phyloP scores from a whole-genome alignment of 2,888 invertebrate species.

The Laothoe populi region DNA sequence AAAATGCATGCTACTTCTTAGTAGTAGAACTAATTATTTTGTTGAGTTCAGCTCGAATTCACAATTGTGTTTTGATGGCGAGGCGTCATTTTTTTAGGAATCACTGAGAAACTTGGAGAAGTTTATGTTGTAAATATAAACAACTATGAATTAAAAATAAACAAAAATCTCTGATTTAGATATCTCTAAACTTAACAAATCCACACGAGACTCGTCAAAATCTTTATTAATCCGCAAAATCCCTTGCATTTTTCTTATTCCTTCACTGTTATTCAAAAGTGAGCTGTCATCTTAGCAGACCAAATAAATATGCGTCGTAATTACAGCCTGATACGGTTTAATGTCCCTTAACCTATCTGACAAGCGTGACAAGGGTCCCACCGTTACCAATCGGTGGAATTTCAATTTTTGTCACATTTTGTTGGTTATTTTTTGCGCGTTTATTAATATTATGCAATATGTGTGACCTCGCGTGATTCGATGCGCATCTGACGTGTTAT shows the following conservation, averaged over 20 bases:
- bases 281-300: not conserved
- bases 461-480: slow-evolving; percentile 56
- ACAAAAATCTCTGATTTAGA: no score
- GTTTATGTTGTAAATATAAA: no score
- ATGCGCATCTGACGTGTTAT: slow-evolving; percentile 55
- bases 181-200: not conserved
- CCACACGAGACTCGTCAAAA: not conserved
- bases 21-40: no score
- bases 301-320: not conserved
- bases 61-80: no score
- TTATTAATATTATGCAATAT: slow-evolving; percentile 58
- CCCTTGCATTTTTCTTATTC: slow-evolving; percentile 11
- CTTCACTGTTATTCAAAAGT: not conserved
- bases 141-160: no score
- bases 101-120: no score
- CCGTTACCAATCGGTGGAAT: slow-evolving; percentile 58
- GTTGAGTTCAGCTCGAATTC: no score
- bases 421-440: slow-evolving; percentile 51
- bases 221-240: not conserved
- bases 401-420: slow-evolving; percentile 62
- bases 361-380: slow-evolving; percentile 50
- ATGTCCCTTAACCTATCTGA: not conserved
- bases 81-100: no score
- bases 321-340: slow-evolving; percentile 41
- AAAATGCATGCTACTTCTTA: no score